phyloP scores from a whole-genome alignment of 2,888 invertebrate genomes.

The Phyllotreta cruciferae region DNA sequence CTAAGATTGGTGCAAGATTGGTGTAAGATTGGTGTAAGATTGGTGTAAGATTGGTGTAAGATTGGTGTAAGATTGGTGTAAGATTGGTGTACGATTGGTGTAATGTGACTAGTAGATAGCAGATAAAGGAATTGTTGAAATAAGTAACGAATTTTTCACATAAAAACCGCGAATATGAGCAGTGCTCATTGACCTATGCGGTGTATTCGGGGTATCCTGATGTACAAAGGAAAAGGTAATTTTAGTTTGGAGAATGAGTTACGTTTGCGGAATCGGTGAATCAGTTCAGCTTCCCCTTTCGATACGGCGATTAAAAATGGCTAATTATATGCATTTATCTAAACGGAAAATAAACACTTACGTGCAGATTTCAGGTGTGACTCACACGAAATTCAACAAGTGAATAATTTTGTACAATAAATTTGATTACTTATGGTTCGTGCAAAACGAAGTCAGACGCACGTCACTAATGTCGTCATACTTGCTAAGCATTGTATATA shows the following conservation, averaged over 20 bases:
- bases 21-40: no score
- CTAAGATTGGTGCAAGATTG: no score
- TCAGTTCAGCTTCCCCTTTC: constrained; percentile 28
- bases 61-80: no score
- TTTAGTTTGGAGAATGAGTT: constrained; percentile 25
- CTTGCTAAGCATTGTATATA: no score
- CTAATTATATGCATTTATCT: background rate
- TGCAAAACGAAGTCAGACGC: no score
- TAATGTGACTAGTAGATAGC: no score
- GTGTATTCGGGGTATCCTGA: constrained; percentile 4
- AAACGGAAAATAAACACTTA: constrained; percentile 19
- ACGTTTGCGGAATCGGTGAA: constrained; percentile 27
- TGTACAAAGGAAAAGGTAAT: constrained; percentile 28
- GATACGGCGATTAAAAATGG: constrained; percentile 4
- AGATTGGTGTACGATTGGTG: no score
- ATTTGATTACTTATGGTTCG: no score
- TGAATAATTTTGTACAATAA: background rate
- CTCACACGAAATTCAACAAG: background rate
- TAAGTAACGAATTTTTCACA: background rate
- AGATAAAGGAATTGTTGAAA: background rate
- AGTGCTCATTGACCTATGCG: no score
- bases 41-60: no score
- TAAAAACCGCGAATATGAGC: no score
- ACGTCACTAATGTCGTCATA: no score
- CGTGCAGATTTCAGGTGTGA: background rate